Evolutionary conservation across 2,797 vertebrate genomes (phyloP), one percentile per base, ranked within the genome.

Genomic region (Semotilus atromaculatus): DNA sequence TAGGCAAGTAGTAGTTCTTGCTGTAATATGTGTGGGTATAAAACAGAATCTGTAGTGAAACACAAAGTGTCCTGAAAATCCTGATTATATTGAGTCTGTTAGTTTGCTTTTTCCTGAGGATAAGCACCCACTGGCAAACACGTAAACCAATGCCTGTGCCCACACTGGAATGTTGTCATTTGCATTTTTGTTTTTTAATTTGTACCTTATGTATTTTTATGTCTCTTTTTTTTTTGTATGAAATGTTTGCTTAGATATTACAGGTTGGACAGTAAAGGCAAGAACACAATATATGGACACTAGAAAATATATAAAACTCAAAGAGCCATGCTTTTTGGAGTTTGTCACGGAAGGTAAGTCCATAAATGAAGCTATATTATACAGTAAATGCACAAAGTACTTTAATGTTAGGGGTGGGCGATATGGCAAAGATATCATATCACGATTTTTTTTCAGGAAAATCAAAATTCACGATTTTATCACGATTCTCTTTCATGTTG

Each of bases 221-320:
- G 9, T 72, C 14, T 72, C 8, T n/a, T n/a, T n/a, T n/a, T n/a
- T n/a, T 72, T 45, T 72, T 48, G 21, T 29, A n/a, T 40, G 43
- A 70, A 72, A 45, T 72, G 40, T 72, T 72, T 67, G 66, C 34
- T 67, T 67, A 36, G 1, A 18, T 23, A 10, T 67, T 34, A 67
- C 31, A 67, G 66, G 34, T 67, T 23, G 67, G 21, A 11, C 10
- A 60, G n/a, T 60, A 60, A 60, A 60, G 58, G 58, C 58, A 58
- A n/a, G 23, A 43, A n/a, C 21, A 45, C 68, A 45, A 26, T 45
- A 71, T 1, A 43, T 2, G 68, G 68, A n/a, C 68, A 71, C 68
- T 71, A 71, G 68, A 71, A 45, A 71, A 71, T 71, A 71, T 45
- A 23, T 71, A 26, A 71, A 67, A 36, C 64, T 67, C 64, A 67